These are phyloP conservation scores for Ageneiosus marmoratus DNA, from an alignment of 2,113 vertebrate genomes.

Conservation along the genomic window DNA sequence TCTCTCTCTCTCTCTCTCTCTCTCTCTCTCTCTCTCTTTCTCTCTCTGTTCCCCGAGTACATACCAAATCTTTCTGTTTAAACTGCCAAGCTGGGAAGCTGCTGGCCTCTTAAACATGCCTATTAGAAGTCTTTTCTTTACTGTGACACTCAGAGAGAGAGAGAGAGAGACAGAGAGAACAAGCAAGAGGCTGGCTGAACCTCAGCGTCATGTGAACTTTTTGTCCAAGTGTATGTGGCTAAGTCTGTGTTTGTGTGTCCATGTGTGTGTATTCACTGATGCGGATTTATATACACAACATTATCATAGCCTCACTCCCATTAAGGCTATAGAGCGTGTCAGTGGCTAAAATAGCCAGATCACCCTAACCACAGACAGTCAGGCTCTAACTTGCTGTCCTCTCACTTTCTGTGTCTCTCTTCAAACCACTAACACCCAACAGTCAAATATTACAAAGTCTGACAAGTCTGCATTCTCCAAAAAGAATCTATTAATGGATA, in stretches of 20 bases:
- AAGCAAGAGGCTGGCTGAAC: conserved; percentile 70
- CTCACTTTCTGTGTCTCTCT: not conserved
- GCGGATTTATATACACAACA: conserved; percentile 90
- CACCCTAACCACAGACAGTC: conserved; percentile 79
- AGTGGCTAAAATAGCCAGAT: conserved; percentile 94
- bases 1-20: not conserved
- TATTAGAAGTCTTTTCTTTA: conserved; percentile 79
- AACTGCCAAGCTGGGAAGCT: conserved; percentile 57
- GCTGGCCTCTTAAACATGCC: conserved; percentile 61
- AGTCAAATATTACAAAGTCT: too few species aligned
- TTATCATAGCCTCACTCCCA: conserved; percentile 72
- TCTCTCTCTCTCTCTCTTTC: too few species aligned
- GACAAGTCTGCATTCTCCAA: too few species aligned
- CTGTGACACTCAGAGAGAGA: conserved; percentile 77
- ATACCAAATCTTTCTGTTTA: conserved; percentile 68
- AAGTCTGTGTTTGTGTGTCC: conserved; percentile 82
- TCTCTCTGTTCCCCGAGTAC: not conserved
- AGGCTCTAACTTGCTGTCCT: conserved; percentile 43
- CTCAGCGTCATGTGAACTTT: conserved; percentile 64
- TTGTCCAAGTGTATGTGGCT: conserved; percentile 61
- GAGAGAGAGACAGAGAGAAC: conserved; percentile 54
- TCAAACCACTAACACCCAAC: too few species aligned
- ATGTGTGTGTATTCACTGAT: conserved; percentile 70
- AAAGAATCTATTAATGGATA: not conserved
- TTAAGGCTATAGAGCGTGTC: conserved; percentile 81